Evolutionary conservation across 2,888 invertebrate species (phyloP), one percentile per base, ranked within the genome.

Genomic region (Perizoma flavofasciatum): DNA sequence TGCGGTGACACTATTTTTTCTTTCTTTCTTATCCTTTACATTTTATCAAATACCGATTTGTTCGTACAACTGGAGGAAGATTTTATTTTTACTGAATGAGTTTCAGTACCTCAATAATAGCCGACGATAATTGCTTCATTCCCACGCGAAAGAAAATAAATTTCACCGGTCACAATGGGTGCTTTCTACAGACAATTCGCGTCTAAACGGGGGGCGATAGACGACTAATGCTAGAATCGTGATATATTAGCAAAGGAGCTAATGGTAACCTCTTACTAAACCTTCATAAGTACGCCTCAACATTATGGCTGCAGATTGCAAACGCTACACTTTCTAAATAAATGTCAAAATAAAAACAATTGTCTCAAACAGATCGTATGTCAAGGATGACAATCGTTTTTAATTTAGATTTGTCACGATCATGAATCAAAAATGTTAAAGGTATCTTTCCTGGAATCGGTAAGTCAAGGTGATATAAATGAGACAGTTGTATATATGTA

Each of bases 321-420:
- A 65, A 61, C 55, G 33, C 49, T 48, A 73, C 67, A 79, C 83
- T 82, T 82, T 85, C 81, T 80, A 81, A 81, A 70, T 68, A 75
- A 78, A 81, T 78, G 75, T 75, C 75, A 69, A 75, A 72, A 71
- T 72, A 75, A 70, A 74, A 60, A 63, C 63, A 71, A 82, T 82
- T 83, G 82, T 86, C 81, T 83, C 78, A 86, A 80, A 79, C 76
- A 72, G 80, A 83, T 77, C 81, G 78, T 79, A 86, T 84, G 86
- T 86, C 88, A 89, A 89, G 88, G 86, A 85, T 85, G 75, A 71
- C 69, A 77, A 80, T 76, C 75, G 78, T 77, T 81, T 82, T 84
- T 82, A 78, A 85, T 83, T 83, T 79, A 74, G 74, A 83, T 85
- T 81, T 85, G 86, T 89, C 88, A 88, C 86, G 89, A 88, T 81